Conservation (phyloP, 2,888 invertebrate species). For the Rhingia campestris region DNA sequence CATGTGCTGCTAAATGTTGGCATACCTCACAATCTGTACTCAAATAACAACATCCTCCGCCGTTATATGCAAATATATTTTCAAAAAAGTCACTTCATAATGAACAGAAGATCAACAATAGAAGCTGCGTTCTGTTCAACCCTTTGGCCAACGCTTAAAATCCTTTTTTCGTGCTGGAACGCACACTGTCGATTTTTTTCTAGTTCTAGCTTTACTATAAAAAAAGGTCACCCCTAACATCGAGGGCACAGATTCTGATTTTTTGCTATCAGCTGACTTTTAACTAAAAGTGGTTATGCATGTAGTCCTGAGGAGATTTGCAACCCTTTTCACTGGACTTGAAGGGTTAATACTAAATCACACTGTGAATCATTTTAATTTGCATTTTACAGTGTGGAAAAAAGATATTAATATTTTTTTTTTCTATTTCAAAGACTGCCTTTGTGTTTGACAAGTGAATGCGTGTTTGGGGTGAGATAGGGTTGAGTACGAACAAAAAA, state of each 20-base stretch:
- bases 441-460: slow-evolving; percentile 82
- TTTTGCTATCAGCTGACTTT: slow-evolving; percentile 60
- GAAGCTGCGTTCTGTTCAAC: slow-evolving; percentile 50
- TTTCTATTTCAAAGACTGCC: slow-evolving; percentile 35
- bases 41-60: slow-evolving; percentile 35
- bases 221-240: slow-evolving; percentile 67
- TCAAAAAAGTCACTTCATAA: slow-evolving; percentile 46
- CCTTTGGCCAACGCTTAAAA: slow-evolving; percentile 42
- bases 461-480: slow-evolving; percentile 66
- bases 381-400: slow-evolving; percentile 78
- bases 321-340: slow-evolving; percentile 79
- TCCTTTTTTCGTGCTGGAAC: slow-evolving; percentile 1
- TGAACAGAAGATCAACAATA: slow-evolving; percentile 58
- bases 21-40: slow-evolving; percentile 21
- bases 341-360: slow-evolving; percentile 74
- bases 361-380: slow-evolving; percentile 79
- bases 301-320: slow-evolving; percentile 77
- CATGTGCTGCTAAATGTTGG: slow-evolving; percentile 25
- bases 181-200: slow-evolving; percentile 25
- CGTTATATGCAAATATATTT: slow-evolving; percentile 66
- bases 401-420: slow-evolving; percentile 73
- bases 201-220: not conserved
- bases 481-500: slow-evolving; percentile 59
- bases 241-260: slow-evolving; percentile 4
- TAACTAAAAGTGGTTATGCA: slow-evolving; percentile 73